These are phyloP conservation scores for Otis tarda DNA, from an alignment of 2,113 vertebrate genomes.

Conservation along the genomic window DNA sequence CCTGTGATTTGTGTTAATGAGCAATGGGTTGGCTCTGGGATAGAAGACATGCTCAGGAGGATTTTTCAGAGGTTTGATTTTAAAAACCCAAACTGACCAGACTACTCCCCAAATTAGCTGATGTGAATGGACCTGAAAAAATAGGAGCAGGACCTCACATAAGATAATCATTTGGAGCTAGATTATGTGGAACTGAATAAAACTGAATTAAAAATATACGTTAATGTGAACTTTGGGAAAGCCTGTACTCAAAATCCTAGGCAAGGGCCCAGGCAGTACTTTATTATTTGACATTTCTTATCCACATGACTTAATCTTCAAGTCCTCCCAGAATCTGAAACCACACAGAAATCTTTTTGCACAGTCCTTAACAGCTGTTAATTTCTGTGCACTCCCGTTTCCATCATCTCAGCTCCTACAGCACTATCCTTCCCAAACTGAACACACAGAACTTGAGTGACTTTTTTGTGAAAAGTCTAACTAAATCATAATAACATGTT, in stretches of 20 bases:
- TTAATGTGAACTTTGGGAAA: not conserved
- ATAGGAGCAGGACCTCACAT: not conserved
- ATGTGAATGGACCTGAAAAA: not conserved
- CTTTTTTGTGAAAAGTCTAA: not conserved
- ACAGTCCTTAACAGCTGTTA: rapidly evolving
- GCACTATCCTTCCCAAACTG: not conserved
- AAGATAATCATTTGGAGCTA: not conserved
- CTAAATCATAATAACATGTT: not conserved
- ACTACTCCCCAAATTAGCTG: not conserved
- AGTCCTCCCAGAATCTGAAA: not conserved
- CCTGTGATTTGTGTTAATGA: not conserved
- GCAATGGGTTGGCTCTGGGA: not conserved
- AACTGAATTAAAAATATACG: not conserved
- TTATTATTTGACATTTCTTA: not conserved
- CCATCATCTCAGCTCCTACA: not conserved
- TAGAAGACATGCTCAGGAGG: not conserved
- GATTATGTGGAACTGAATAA: not conserved
- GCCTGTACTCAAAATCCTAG: not conserved
- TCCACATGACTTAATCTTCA: not conserved
- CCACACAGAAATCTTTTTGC: rapidly evolving
- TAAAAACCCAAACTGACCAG: not conserved
- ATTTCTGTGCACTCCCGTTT: not conserved
- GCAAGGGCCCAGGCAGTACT: not conserved
- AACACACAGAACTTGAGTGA: not conserved
- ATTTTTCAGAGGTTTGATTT: not conserved